Evolutionary conservation across 2,888 invertebrate genomes (phyloP), one percentile per base, ranked within the genome.

Genomic region (Cheilosia scutellata): DNA sequence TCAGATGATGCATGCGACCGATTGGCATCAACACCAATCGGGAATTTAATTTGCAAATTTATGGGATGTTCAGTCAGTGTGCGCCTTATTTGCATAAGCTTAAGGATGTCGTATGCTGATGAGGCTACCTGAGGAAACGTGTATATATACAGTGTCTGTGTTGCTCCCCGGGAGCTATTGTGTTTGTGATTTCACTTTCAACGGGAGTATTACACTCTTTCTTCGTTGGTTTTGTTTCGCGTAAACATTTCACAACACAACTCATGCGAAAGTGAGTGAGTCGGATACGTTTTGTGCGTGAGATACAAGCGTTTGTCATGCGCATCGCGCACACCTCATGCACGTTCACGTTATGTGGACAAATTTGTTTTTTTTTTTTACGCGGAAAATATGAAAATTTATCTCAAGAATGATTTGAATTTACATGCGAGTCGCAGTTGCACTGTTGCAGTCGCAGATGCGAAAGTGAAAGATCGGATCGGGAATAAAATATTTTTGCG

Each of bases 251-350:
- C 82, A 71, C 82, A 78, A 74, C 71, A 51, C 31, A 29, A 58
- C 42, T 72, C 42, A 60, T 68, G 57, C 53, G 79, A 83, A 74
- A 75, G 71, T 72, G 42, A 55, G 60, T 63, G 47, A 55, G 53
- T 63, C 68, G 68, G 66, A 63, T 83, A 79, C 31, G 57, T 70
- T 75, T 70, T 70, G 68, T 63, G 68, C 74, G 79, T 83, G 74
- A 83, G 74, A 83, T 79, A 83, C 79, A 74, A 83, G 79, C 63
- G 74, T 83, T 79, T 83, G 63, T 70, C 83, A 82, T 71, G 77
- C 70, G 57, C 57, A 20, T 37, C 37, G 47, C 47, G 40, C 44
- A 62, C 44, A 57, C 55, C 33, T 51, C 33, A 25, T 42, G n/a
- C 27, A 13, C 51, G 68, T 20, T 20, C 20, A 20, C 20, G 76